Conservation (phyloP, 1,140 invertebrate genomes). For the Zaprionus lachaisei region DNA sequence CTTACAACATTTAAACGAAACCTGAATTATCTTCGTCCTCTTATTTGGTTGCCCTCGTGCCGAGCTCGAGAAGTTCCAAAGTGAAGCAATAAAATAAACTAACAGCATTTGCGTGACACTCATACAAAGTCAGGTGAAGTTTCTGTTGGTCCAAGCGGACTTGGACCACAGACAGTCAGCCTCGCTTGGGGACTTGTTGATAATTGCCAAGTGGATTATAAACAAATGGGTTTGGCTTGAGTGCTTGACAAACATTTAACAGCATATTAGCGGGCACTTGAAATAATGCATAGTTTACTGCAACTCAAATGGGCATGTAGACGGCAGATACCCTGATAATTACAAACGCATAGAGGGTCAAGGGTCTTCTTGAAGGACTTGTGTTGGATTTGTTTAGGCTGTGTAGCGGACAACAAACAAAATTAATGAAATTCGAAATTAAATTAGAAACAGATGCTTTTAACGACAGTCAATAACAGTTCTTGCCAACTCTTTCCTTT, state of each 20-base stretch:
- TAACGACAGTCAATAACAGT: constrained; percentile 41
- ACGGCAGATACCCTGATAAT: not conserved
- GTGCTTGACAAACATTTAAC: constrained; percentile 2
- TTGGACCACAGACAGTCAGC: not conserved
- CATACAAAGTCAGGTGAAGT: constrained; percentile 51
- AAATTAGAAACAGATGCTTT: constrained; percentile 37
- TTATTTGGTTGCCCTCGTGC: not conserved
- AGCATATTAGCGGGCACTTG: constrained; percentile 1
- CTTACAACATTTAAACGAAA: not conserved
- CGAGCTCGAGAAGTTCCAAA: constrained; percentile 26
- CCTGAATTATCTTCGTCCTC: not conserved
- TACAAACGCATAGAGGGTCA: constrained; percentile 1
- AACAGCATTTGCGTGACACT: constrained; percentile 76
- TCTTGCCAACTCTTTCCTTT: not conserved
- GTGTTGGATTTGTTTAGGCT: constrained; percentile 20
- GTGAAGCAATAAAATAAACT: constrained; percentile 68
- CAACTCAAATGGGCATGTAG: not conserved
- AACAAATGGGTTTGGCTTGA: not conserved
- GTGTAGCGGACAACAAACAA: constrained; percentile 22
- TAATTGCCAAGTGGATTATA: constrained; percentile 7
- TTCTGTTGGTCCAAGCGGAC: not conserved
- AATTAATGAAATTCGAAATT: constrained; percentile 46
- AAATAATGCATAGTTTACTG: not conserved
- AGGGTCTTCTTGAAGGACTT: constrained; percentile 4
- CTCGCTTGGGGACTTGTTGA: not conserved